Evolutionary conservation across 2,888 invertebrate genomes (phyloP), one percentile per base, ranked within the genome.

Genomic region (Tholera decimalis): DNA sequence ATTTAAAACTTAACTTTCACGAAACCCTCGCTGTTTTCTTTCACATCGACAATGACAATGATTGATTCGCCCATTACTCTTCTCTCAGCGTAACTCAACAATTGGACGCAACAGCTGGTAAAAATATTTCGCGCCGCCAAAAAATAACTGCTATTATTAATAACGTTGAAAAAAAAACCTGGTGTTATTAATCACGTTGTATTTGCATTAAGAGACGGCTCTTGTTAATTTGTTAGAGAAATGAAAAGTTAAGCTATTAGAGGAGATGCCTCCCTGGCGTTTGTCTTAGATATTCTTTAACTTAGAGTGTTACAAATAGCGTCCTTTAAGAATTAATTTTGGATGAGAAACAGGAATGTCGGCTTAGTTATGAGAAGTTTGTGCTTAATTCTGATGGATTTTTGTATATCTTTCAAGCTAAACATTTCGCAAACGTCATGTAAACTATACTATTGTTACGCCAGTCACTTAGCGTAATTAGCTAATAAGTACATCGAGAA

Each of bases 191-290:
- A 92, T 93, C 93, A 91, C 82, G 85, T 88, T 92, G 88, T 92
- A 90, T 92, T 91, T 89, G 88, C 90, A 89, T 88, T 85, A 90
- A 86, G 89, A 86, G 85, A 82, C 81, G 85, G 67, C 75, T 74
- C 88, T 88, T 91, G 93, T 93, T 94, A 94, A 94, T 94, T 93
- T 93, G 91, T 90, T 86, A 85, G 85, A 81, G 90, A 91, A 93
- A 94, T 95, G 94, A 95, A 95, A 95, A 95, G 95, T 95, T 94
- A 94, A 94, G 92, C 93, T 92, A 95, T 95, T 94, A 95, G 88
- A 85, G 86, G 85, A 88, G 85, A 88, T 86, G 86, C 85, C 87
- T 85, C 66, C 63, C 55, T 41, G 62, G 51, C 43, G 64, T 83
- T 83, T 84, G 79, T 67, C 54, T 91, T 91, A 81, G 85, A 86